Percentiles rank a stretch among this genome's conserved stretches.
These are phyloP conservation scores for Akabosia matsudoensis DNA, from an alignment of 1,140 invertebrate genomes.

Conservation along the genomic window DNA sequence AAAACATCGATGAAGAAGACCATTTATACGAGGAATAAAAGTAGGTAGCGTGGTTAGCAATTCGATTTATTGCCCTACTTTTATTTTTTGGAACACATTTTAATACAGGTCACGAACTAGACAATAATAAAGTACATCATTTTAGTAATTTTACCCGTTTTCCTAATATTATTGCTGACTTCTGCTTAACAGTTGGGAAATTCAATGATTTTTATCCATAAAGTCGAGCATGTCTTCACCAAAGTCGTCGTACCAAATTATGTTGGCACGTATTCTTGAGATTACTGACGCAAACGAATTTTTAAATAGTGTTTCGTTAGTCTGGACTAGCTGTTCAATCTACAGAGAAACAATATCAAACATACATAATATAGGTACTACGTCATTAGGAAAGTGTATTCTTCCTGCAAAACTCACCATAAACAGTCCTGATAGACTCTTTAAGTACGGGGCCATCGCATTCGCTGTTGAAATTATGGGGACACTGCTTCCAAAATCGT, in stretches of 20 bases:
- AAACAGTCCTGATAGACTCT: neutral
- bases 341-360: neutral
- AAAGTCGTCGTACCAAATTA: slow-evolving; percentile 12
- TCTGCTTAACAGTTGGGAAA: too few species aligned
- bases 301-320: neutral
- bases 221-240: slow-evolving; percentile 5
- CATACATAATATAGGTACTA: neutral
- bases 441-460: slow-evolving; percentile 13
- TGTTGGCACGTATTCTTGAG: slow-evolving; percentile 4
- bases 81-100: too few species aligned
- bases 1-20: too few species aligned
- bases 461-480: neutral
- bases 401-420: neutral
- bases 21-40: too few species aligned
- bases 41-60: too few species aligned
- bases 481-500: neutral
- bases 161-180: too few species aligned
- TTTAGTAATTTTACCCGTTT: too few species aligned
- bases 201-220: neutral
- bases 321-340: neutral
- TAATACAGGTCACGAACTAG: too few species aligned
- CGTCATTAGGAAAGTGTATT: neutral
- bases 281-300: neutral
- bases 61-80: too few species aligned
- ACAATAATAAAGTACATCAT: too few species aligned